Evolutionary conservation across 2,888 invertebrate species (phyloP).

Genomic region (Tolmerus cingulatus): DNA sequence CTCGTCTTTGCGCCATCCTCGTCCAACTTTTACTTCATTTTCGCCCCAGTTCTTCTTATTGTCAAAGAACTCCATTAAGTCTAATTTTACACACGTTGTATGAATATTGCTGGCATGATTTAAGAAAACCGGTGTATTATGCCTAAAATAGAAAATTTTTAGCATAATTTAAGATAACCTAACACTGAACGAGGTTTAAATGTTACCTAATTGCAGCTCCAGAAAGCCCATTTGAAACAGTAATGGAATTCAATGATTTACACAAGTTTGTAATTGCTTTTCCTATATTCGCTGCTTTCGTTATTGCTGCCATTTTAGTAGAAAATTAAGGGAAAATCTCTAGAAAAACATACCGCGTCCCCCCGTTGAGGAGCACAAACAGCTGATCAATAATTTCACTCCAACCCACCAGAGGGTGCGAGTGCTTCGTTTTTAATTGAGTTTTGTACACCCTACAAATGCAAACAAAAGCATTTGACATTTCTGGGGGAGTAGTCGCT

Average conservation of each 20-base stretch:
- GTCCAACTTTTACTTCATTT: slow-evolving; percentile 77
- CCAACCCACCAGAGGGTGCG: neutral
- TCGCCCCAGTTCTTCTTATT: slow-evolving; percentile 83
- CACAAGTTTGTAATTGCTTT: neutral
- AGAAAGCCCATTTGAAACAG: neutral
- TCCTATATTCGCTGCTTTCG: neutral
- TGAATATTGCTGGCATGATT: slow-evolving; percentile 33
- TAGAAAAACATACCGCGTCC: neutral
- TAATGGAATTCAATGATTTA: neutral
- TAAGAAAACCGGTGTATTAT: neutral
- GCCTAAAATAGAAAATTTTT: neutral
- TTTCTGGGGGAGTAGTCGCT: neutral
- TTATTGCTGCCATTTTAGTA: neutral
- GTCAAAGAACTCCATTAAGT: slow-evolving; percentile 91
- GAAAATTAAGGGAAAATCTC: neutral
- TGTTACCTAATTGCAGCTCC: neutral
- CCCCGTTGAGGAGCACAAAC: neutral
- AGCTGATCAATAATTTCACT: neutral
- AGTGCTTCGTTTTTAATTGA: neutral
- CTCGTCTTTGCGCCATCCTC: slow-evolving; percentile 90
- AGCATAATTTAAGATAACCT: neutral
- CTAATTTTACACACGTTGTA: slow-evolving; percentile 63
- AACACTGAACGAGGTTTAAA: neutral
- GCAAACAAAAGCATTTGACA: neutral
- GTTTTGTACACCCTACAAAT: neutral